Evolutionary conservation across 2,797 vertebrate genomes (phyloP), one percentile per base, ranked within the genome.

Genomic region (Meriones psammophilus): DNA sequence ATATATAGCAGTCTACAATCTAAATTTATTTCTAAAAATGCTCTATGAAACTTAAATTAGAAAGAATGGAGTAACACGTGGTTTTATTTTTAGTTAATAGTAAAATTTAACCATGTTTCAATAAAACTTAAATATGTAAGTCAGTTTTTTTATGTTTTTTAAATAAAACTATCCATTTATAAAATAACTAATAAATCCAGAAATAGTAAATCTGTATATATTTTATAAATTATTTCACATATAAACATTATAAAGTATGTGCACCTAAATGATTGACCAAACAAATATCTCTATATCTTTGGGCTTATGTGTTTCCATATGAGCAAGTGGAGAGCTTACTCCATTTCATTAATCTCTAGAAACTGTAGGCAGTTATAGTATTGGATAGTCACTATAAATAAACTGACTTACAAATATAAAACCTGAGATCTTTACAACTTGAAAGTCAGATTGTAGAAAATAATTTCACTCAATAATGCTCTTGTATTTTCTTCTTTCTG

Each of bases 121-220:
- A 62, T 33, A 62, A 5, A 87, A 1, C 15, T 42, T 64, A 78
- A 78, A 36, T 92, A 6, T 50, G 0, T 50, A 77, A 88, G 14
- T 76, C 22, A 91, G 1, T 64, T 64, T 81, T 81, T 91, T 22
- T 42, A 7, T 42, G 3, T 69, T 91, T 79, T 74, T 54, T 88
- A 92, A 92, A 81, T 64, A 26, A 84, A 42, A 42, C 1, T 91
- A 58, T n/a, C 28, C 58, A 1, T 58, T 24, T 85, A 30, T 66
- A 76, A 95, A 92, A 50, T 87, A 81, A 86, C 79, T 30, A 2
- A 68, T 88, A 68, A 90, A 85, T 85, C 17, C 14, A 77, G 3
- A 73, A 42, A 28, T 68, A 60, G 8, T 30, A 78, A 78, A 54
- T 46, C 18, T 80, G 22, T 28, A 85, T 2, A 73, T 56, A 42